Percentiles rank a stretch among this genome's conserved stretches.
phyloP scores from a whole-genome alignment of 2,888 invertebrate genomes.

The Agapostemon virescens region DNA sequence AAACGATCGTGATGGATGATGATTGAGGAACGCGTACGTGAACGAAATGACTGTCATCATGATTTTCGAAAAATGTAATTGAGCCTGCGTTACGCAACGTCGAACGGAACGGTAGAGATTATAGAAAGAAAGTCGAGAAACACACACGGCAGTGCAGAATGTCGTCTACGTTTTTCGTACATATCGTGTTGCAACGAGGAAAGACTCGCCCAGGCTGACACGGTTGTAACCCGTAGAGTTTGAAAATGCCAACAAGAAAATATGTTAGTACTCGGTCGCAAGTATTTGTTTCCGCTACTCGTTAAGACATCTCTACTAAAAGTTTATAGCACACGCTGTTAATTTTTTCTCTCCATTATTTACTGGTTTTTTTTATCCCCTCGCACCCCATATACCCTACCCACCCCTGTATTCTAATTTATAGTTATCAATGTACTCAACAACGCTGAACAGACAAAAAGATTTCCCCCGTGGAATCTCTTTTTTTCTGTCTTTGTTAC shows the following conservation, averaged over 20 bases:
- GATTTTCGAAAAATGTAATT: background rate
- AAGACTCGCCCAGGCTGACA: conserved; percentile 74
- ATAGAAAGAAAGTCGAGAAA: conserved; percentile 53
- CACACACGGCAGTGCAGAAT: conserved; percentile 52
- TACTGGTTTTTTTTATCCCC: conserved; percentile 61
- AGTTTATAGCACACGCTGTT: conserved; percentile 69
- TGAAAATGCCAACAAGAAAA: conserved; percentile 79
- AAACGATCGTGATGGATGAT: background rate
- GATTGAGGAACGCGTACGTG: background rate
- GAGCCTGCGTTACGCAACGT: background rate
- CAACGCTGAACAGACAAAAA: conserved; percentile 73
- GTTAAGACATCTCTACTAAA: conserved; percentile 76
- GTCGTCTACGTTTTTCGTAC: conserved; percentile 25
- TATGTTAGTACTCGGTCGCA: conserved; percentile 72
- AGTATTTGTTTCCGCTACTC: conserved; percentile 62
- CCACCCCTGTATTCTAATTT: conserved; percentile 61
- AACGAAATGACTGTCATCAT: background rate
- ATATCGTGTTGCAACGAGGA: conserved; percentile 62
- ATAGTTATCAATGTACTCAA: conserved; percentile 77
- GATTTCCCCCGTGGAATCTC: conserved; percentile 36
- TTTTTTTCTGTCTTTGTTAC: conserved; percentile 32
- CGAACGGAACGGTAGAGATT: conserved; percentile 1
- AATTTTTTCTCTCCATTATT: background rate
- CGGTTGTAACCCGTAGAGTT: conserved; percentile 75
- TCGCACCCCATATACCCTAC: too few relatives aligned